Evolutionary conservation across 1,140 invertebrate species (phyloP), one percentile per base, ranked within the genome.

Genomic region (Centruroides vittatus): DNA sequence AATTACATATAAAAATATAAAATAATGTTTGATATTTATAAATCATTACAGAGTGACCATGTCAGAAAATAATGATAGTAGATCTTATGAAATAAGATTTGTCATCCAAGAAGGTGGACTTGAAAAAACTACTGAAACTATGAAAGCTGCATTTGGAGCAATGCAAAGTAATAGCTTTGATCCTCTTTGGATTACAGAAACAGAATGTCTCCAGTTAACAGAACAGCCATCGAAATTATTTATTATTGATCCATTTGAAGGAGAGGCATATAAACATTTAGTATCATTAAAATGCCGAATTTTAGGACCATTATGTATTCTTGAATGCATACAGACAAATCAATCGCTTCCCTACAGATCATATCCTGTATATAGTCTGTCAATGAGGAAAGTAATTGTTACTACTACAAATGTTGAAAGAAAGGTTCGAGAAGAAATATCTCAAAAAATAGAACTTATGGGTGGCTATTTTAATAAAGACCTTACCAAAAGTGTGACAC

Each of bases 291-390:
- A 73, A 47, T 84, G 76, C 71, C 85, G 84, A 70, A 78, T 93
- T 59, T 73, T 90, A 60, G 88, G 89, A 1, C 86, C 89, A 10
- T 78, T 80, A 48, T 92, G 88, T 70, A 71, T 93, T n/a, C 74
- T 86, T 10, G 78, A 81, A 57, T 91, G 86, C 69, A 73, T 91
- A 52, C 77, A 79, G 13, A 80, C 83, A 68, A 80, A 80, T 13
- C 76, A 81, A 65, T 75, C 84, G n/a, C 83, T 93, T 60, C 89
- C 89, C 0, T 78, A 82, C 62, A 83, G 82, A 13, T 78, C 76
- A 3, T 81, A 79, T 66, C 88, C 89, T n/a, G 78, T 91, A 10
- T 88, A 82, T 68, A 88, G 84, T 35, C 80, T 86, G 48, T 84
- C 86, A 1, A 91, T 93, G 89, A 80, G 82, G 66, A 81, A 81